phyloP scores from a whole-genome alignment of 2,797 vertebrate genomes.

The Acanthurus lineatus region DNA sequence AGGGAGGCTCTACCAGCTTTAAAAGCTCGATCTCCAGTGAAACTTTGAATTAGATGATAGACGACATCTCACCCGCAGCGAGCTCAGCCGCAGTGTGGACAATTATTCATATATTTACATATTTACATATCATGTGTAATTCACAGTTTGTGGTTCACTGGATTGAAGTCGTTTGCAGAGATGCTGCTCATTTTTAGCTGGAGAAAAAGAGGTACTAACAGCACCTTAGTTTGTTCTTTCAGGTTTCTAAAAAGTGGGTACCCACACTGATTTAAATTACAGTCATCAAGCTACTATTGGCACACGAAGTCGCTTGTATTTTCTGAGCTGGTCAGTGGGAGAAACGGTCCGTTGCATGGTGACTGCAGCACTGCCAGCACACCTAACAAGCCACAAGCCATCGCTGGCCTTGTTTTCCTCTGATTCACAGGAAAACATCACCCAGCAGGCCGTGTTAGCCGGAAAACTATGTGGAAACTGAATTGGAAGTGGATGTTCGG shows the following conservation, averaged over 20 bases:
- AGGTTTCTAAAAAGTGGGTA: background rate
- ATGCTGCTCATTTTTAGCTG: background rate
- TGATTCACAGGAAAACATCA: conserved; percentile 27
- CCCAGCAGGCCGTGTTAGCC: conserved; percentile 16
- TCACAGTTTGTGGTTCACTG: background rate
- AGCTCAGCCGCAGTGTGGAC: background rate
- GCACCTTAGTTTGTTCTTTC: background rate
- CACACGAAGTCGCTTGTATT: conserved; percentile 26
- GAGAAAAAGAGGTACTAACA: background rate
- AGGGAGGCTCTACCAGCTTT: background rate
- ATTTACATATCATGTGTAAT: background rate
- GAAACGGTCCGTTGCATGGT: conserved; percentile 59
- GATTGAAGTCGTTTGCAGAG: background rate
- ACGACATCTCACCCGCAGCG: background rate
- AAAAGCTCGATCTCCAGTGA: conserved; percentile 10
- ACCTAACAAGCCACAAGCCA: conserved; percentile 42
- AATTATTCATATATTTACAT: background rate
- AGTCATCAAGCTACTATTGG: background rate
- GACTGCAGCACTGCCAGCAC: conserved; percentile 50
- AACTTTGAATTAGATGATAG: conserved; percentile 15
- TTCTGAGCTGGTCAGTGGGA: conserved; percentile 20
- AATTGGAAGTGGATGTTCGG: conserved; percentile 14
- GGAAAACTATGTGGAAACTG: conserved; percentile 24
- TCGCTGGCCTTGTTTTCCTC: conserved; percentile 1
- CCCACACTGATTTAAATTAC: background rate